Conservation (phyloP, 2,888 invertebrate genomes). For the Gasteruption jaculator region DNA sequence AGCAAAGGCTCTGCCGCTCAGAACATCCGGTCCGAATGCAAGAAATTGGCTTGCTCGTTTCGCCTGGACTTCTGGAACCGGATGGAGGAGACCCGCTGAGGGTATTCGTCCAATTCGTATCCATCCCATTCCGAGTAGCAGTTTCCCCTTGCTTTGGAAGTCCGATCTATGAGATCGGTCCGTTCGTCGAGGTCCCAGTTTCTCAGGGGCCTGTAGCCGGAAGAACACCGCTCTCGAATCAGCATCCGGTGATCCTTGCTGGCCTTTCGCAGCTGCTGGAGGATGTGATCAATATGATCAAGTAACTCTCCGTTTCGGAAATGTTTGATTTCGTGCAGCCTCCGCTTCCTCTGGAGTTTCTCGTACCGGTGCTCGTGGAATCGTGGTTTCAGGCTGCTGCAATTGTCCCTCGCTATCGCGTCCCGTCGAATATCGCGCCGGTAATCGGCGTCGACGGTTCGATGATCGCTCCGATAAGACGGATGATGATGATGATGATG, state of each 20-base stretch:
- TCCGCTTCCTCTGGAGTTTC: background rate
- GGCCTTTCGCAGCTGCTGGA: slow-evolving; percentile 37
- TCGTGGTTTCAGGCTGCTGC: slow-evolving; percentile 4
- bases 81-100: too few relatives aligned
- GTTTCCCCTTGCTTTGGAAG: too few relatives aligned
- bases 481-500: slow-evolving; percentile 24
- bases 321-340: slow-evolving; percentile 5
- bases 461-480: slow-evolving; percentile 22
- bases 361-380: slow-evolving; percentile 6
- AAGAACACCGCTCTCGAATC: slow-evolving; percentile 20
- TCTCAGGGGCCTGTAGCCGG: background rate
- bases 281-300: slow-evolving; percentile 36
- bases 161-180: too few relatives aligned
- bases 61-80: too few relatives aligned
- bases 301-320: slow-evolving; percentile 33
- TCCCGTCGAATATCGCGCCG: background rate
- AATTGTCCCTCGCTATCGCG: slow-evolving; percentile 1
- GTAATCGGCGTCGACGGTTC: slow-evolving; percentile 14
- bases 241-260: slow-evolving; percentile 41
- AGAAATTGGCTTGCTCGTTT: background rate
- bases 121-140: too few relatives aligned
- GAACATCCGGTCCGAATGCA: background rate
- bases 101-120: too few relatives aligned
- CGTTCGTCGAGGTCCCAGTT: slow-evolving; percentile 3
- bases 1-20: background rate